Base-by-base conservation (phyloP, 64 coral and sea anemone species). In the Acropora yongei region DNA sequence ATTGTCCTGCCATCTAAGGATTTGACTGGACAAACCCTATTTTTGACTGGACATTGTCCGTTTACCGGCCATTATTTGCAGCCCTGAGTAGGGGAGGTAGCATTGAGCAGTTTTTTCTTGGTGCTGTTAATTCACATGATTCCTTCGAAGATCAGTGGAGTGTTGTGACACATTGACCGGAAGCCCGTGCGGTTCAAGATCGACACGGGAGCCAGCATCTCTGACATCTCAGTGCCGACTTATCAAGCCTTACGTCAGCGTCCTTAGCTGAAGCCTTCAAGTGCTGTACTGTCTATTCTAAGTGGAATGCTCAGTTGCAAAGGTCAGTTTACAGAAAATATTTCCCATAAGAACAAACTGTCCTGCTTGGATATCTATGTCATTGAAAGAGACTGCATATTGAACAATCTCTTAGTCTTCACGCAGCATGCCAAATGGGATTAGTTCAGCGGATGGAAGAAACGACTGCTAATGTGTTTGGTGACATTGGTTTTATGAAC, bases 281-380 rank as follows among this genome's bases (percentile, higher is more conserved):
- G 46, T 68, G 80, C 53, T 60, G 51, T 63, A 5, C n/a, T 83
- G 2, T 83, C 49, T 7, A 83, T 53, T 60, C 80, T 53, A 83
- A 50, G 80, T 41, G 53, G 80, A 19, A 83, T 41, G 63, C 48
- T 83, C 20, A 83, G 42, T 16, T 83, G 80, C 18, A 83, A 61
- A 83, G 80, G 80, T 7, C 51, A 55, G 51, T 30, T 30, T 30
- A 30, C 0, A 30, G 30, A 0, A 30, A 30, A 55, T 5, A 55
- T 55, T 55, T 55, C 51, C 51, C 51, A 5, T 55, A 55, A 0
- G 51, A 55, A 55, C 51, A 55, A 55, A 55, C 51, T 55, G 51
- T 55, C 0, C 51, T 55, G 51, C 9, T 30, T 30, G 30, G 30
- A 30, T 30, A 30, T 30, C 30, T 30, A 30, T 30, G 30, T 30